Percentiles rank a stretch among this genome's conserved stretches.
Conservation (phyloP, 2,113 vertebrate species). For the Taurulus bubalis region DNA sequence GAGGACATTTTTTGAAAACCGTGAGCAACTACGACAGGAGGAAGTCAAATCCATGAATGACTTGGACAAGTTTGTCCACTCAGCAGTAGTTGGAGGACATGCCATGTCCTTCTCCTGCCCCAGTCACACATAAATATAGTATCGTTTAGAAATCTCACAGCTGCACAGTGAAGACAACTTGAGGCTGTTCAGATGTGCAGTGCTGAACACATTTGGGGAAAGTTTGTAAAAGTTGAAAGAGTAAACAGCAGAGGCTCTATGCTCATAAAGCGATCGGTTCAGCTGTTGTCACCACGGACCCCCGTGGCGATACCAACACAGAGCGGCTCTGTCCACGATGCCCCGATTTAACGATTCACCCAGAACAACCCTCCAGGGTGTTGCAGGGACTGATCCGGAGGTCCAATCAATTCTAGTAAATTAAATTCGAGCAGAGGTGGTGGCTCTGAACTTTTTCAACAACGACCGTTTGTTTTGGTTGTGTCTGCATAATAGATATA, state of each 20-base stretch:
- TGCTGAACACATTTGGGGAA: constrained; percentile 9
- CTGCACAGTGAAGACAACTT: not conserved
- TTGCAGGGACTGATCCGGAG: constrained; percentile 40
- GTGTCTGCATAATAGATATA: constrained; percentile 15
- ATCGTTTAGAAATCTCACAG: constrained; percentile 33
- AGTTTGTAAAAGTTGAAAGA: constrained; percentile 34
- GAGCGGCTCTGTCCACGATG: constrained; percentile 44
- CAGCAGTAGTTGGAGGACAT: constrained; percentile 45
- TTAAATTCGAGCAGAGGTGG: constrained; percentile 61
- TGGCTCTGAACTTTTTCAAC: constrained; percentile 49
- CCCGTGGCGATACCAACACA: constrained; percentile 40
- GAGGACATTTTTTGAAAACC: constrained; percentile 16
- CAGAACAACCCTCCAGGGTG: constrained; percentile 57
- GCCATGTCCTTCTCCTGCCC: constrained; percentile 37
- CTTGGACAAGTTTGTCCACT: constrained; percentile 32
- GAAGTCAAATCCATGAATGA: constrained; percentile 17
- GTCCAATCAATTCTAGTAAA: constrained; percentile 75
- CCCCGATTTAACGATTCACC: constrained; percentile 51
- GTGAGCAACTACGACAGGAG: constrained; percentile 3
- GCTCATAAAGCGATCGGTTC: constrained; percentile 54
- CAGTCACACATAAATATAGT: constrained; percentile 54
- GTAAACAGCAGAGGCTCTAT: constrained; percentile 32
- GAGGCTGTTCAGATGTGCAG: not conserved
- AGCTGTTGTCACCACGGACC: constrained; percentile 41
- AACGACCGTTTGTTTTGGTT: constrained; percentile 32